These are phyloP conservation scores for Ormyrus pomaceus DNA, from an alignment of 2,888 invertebrate genomes.

Conservation along the genomic window DNA sequence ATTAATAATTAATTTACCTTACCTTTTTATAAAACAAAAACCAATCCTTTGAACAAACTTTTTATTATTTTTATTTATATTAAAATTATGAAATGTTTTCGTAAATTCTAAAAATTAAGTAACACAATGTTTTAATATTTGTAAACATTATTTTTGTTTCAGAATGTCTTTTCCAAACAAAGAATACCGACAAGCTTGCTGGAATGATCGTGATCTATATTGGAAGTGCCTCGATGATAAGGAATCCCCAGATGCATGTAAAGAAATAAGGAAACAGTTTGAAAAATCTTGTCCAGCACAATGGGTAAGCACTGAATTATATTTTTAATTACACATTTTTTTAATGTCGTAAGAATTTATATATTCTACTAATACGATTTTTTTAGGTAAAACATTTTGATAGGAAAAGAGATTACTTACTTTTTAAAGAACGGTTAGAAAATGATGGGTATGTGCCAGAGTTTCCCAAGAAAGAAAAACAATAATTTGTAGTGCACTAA, in stretches of 20 bases:
- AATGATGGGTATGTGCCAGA: slow-evolving; percentile 91
- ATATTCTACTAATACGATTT: slow-evolving; percentile 53
- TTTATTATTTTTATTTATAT: not conserved
- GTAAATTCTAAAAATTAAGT: not conserved
- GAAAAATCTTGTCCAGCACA: slow-evolving; percentile 87
- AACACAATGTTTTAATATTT: not conserved
- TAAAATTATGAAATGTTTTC: not conserved
- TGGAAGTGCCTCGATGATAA: slow-evolving; percentile 91
- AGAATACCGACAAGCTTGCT: slow-evolving; percentile 88
- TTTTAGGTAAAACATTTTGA: slow-evolving; percentile 91
- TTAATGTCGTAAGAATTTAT: slow-evolving; percentile 1
- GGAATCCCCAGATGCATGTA: slow-evolving; percentile 83
- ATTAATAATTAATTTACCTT: too few species aligned
- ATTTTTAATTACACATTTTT: slow-evolving; percentile 8
- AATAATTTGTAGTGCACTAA: slow-evolving; percentile 72
- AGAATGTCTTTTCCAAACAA: slow-evolving; percentile 89
- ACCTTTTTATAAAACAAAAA: not conserved
- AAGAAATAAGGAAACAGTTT: slow-evolving; percentile 83
- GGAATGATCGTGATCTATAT: slow-evolving; percentile 90
- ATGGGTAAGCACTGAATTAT: slow-evolving; percentile 80
- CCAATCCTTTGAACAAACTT: not conserved
- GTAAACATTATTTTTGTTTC: slow-evolving; percentile 55
- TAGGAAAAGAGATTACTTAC: slow-evolving; percentile 90
- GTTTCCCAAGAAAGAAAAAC: slow-evolving; percentile 71
- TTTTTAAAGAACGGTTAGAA: slow-evolving; percentile 92